phyloP scores from a whole-genome alignment of 2,797 vertebrate genomes.

The Otolemur crassicaudatus region DNA sequence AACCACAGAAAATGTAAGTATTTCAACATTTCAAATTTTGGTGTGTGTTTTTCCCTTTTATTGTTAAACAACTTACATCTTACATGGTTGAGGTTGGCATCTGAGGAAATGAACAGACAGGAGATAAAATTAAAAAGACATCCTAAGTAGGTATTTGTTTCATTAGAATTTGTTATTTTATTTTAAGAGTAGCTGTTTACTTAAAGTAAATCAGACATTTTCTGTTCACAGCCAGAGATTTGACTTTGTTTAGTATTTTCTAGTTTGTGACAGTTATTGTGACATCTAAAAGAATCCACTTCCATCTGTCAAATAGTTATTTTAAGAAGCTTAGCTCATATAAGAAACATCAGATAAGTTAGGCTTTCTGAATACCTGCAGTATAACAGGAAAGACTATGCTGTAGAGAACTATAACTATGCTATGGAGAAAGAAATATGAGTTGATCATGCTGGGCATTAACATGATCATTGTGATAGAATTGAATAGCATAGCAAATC shows the following conservation, averaged over 20 bases:
- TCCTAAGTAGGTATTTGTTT: conserved; percentile 69
- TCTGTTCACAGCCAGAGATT: conserved; percentile 53
- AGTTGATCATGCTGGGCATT: not conserved
- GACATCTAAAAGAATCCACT: conserved; percentile 52
- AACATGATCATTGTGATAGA: conserved; percentile 23
- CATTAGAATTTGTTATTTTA: conserved; percentile 57
- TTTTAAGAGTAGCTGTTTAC: conserved; percentile 33
- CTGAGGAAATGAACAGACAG: conserved; percentile 76
- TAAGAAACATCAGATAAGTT: conserved; percentile 32
- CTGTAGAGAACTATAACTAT: conserved; percentile 21
- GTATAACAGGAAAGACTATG: conserved; percentile 26
- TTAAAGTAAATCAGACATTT: conserved; percentile 63
- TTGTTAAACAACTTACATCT: conserved; percentile 63
- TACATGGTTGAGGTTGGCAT: conserved; percentile 81
- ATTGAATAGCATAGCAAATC: conserved; percentile 55
- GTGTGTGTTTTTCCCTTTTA: conserved; percentile 38
- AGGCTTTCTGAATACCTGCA: conserved; percentile 43
- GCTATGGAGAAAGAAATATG: conserved; percentile 47
- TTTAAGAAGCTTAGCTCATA: conserved; percentile 52
- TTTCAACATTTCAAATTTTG: conserved; percentile 75
- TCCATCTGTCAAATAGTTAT: conserved; percentile 63
- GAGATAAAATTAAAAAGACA: conserved; percentile 68
- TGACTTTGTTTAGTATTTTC: conserved; percentile 67
- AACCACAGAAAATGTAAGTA: conserved; percentile 99
- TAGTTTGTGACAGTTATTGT: conserved; percentile 63